phyloP scores from a whole-genome alignment of 2,888 invertebrate species.

The Plemyria rubiginata region DNA sequence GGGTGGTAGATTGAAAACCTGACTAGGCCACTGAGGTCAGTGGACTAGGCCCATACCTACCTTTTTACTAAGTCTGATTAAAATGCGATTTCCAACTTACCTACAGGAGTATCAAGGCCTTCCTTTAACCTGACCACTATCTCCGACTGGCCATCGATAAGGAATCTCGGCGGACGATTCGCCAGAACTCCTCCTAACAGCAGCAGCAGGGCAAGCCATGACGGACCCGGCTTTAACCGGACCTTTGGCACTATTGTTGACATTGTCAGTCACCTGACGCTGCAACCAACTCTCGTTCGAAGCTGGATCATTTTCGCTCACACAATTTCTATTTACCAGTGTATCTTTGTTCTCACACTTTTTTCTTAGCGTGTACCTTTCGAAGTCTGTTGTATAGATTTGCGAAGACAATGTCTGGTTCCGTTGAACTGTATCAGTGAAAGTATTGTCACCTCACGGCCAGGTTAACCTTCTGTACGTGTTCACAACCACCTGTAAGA shows the following conservation, averaged over 20 bases:
- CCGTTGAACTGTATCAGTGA: conserved; percentile 59
- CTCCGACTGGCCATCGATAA: conserved; percentile 95
- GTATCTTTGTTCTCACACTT: conserved; percentile 8
- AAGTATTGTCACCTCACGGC: conserved; percentile 74
- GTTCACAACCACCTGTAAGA: conserved; percentile 67
- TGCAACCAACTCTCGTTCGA: conserved; percentile 27
- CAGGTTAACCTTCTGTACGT: conserved; percentile 65
- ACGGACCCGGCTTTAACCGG: conserved; percentile 70
- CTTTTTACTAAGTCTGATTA: too few species aligned
- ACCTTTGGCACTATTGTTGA: conserved; percentile 60
- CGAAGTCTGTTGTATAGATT: conserved; percentile 23
- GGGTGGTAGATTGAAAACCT: too few species aligned
- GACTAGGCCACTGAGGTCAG: too few species aligned
- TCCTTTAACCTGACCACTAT: conserved; percentile 95
- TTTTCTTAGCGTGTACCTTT: not conserved
- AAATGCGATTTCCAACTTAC: conserved; percentile 82
- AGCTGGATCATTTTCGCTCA: conserved; percentile 30
- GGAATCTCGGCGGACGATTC: conserved; percentile 94
- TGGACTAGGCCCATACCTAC: not conserved
- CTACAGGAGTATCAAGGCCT: conserved; percentile 93
- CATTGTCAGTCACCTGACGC: conserved; percentile 48
- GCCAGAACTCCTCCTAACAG: conserved; percentile 60
- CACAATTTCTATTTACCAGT: conserved; percentile 25
- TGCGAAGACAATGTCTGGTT: conserved; percentile 40
- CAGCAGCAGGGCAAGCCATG: conserved; percentile 52